Percentiles rank a stretch among this genome's conserved stretches.
Conservation (phyloP, 2,113 vertebrate species). For the Larimichthys crocea region DNA sequence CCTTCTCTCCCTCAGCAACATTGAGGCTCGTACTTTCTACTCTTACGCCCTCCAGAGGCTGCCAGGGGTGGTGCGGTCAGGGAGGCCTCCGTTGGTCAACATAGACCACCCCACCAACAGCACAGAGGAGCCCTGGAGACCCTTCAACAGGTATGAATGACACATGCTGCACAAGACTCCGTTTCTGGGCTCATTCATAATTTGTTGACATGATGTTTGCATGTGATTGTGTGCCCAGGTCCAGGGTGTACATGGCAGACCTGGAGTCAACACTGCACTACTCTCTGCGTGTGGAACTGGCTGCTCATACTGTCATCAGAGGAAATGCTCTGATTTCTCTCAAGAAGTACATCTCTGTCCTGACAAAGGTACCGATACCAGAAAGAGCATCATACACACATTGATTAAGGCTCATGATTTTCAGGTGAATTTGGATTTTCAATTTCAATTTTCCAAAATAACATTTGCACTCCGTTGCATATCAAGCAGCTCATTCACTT, state of each 20-base stretch:
- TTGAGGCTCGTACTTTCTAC: conserved; percentile 88
- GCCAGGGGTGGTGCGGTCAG: conserved; percentile 79
- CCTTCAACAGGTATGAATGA: conserved; percentile 84
- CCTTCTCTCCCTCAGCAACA: conserved; percentile 77
- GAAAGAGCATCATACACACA: conserved; percentile 39
- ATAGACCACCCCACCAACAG: not conserved
- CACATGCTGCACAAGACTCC: too few relatives aligned
- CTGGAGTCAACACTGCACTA: conserved; percentile 92
- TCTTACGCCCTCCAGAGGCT: conserved; percentile 87
- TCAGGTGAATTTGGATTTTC: too few relatives aligned
- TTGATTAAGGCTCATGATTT: not conserved
- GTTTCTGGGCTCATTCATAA: not conserved
- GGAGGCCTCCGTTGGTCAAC: conserved; percentile 55
- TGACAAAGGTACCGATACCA: conserved; percentile 88
- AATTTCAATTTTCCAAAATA: not conserved
- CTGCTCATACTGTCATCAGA: conserved; percentile 76
- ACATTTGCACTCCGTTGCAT: not conserved
- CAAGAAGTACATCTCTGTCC: conserved; percentile 83
- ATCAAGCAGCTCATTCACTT: not conserved
- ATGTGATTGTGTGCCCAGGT: conserved; percentile 71
- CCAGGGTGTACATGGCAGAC: conserved; percentile 93
- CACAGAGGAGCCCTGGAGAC: conserved; percentile 63
- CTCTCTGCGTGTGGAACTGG: conserved; percentile 89
- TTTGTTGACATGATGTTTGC: not conserved
- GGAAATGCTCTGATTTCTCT: conserved; percentile 84